These are phyloP conservation scores for Ceuthmochares aereus DNA, from an alignment of 2,113 vertebrate genomes.

Conservation along the genomic window DNA sequence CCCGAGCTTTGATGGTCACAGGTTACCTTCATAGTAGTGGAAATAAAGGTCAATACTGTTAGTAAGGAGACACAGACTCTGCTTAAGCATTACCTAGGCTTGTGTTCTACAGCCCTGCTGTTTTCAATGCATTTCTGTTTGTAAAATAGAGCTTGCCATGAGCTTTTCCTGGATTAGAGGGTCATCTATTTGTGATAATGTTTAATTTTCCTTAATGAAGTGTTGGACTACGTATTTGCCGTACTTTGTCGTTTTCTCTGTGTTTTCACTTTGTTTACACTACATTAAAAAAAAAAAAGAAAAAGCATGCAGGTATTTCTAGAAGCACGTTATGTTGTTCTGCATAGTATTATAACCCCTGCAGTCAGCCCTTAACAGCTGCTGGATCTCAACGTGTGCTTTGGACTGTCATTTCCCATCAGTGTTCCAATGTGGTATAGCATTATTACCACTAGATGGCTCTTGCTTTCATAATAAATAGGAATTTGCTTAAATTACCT, in stretches of 20 bases:
- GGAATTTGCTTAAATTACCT: background rate
- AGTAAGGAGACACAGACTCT: background rate
- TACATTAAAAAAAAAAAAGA: background rate
- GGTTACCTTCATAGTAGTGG: background rate
- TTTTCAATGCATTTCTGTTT: fast-evolving
- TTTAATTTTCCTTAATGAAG: background rate
- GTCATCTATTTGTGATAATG: background rate
- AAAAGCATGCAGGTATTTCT: background rate
- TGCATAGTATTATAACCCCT: background rate
- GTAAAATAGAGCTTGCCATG: background rate
- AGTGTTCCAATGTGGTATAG: background rate
- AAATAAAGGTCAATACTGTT: background rate
- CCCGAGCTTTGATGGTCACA: background rate
- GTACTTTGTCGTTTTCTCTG: background rate
- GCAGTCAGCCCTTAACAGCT: background rate
- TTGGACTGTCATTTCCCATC: background rate
- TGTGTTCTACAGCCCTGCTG: too few relatives aligned
- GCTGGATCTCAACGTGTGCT: fast-evolving
- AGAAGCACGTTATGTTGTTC: fast-evolving
- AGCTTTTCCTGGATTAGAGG: background rate
- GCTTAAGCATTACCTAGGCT: too few relatives aligned
- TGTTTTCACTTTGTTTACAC: background rate
- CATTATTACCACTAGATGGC: slow-evolving; percentile 64
- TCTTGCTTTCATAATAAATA: slow-evolving; percentile 20
- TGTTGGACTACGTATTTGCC: fast-evolving